Percentiles rank a stretch among this genome's conserved stretches.
Conservation (phyloP, 2,888 invertebrate species). For the Cataglyphis cursor region DNA sequence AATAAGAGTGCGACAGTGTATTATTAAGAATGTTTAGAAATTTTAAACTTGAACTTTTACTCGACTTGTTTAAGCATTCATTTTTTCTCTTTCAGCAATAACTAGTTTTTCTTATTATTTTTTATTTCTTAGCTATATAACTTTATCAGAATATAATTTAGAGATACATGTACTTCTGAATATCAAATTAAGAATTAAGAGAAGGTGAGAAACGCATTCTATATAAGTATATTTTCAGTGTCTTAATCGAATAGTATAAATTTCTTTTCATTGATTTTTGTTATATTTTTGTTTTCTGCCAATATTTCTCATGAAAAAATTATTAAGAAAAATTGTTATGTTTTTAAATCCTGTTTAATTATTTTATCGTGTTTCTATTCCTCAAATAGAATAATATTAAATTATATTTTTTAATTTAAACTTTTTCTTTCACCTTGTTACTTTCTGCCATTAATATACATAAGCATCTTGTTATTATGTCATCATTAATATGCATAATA, state of each 20-base stretch:
- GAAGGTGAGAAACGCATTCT: not conserved
- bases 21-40: constrained; percentile 13
- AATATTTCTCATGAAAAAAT: not conserved
- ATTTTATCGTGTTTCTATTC: not conserved
- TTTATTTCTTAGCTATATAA: constrained; percentile 23
- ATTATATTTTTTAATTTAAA: not conserved
- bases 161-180: constrained; percentile 1
- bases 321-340: not conserved
- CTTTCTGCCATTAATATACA: constrained; percentile 4
- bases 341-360: not conserved
- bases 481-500: too few species aligned
- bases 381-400: not conserved
- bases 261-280: not conserved
- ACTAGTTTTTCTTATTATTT: constrained; percentile 39
- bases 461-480: not conserved
- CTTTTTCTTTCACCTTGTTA: not conserved
- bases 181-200: constrained; percentile 19
- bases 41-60: constrained; percentile 24
- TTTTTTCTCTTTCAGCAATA: constrained; percentile 32
- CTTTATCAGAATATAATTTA: not conserved
- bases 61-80: constrained; percentile 14
- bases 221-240: not conserved
- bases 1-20: constrained; percentile 22
- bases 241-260: not conserved
- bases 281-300: not conserved